phyloP scores from a whole-genome alignment of 1,140 invertebrate genomes.

The Papilio aristodemus region DNA sequence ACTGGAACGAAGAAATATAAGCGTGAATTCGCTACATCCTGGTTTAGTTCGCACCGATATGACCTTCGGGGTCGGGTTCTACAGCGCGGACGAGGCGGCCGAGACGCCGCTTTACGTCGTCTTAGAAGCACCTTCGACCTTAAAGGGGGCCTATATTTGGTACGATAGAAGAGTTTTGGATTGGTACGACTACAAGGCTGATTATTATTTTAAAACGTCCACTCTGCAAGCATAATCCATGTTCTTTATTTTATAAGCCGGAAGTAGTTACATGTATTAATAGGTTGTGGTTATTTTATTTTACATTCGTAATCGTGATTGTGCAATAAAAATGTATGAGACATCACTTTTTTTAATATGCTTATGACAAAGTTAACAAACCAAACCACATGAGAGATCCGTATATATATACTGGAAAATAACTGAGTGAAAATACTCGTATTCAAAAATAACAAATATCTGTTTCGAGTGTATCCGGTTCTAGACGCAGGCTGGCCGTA shows the following conservation, averaged over 20 bases:
- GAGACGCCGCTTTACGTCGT: slow-evolving; percentile 52
- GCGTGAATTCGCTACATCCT: slow-evolving; percentile 83
- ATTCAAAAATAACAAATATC: too few relatives aligned
- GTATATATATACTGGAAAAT: too few relatives aligned
- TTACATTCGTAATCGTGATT: not conserved
- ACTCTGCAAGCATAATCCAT: not conserved
- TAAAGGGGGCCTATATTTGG: slow-evolving; percentile 74
- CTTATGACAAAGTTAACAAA: not conserved
- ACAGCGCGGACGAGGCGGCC: slow-evolving; percentile 83
- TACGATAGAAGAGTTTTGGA: slow-evolving; percentile 59
- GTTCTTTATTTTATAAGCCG: not conserved
- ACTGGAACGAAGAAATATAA: slow-evolving; percentile 34
- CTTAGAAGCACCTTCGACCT: slow-evolving; percentile 45
- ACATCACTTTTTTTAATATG: not conserved
- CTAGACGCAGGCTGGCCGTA: too few relatives aligned
- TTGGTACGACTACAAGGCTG: slow-evolving; percentile 51
- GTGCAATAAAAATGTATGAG: not conserved
- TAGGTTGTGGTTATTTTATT: not conserved
- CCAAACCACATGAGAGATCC: not conserved
- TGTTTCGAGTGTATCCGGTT: too few relatives aligned
- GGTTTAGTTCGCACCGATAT: slow-evolving; percentile 86
- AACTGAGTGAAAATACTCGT: too few relatives aligned
- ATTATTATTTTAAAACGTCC: slow-evolving; percentile 13
- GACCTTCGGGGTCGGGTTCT: slow-evolving; percentile 82
- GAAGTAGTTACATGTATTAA: not conserved